A percentile compares a stretch with the other conserved stretches of the same genome.
Evolutionary conservation across 1,140 invertebrate species (phyloP).

Genomic region (Drosophila truncata): DNA sequence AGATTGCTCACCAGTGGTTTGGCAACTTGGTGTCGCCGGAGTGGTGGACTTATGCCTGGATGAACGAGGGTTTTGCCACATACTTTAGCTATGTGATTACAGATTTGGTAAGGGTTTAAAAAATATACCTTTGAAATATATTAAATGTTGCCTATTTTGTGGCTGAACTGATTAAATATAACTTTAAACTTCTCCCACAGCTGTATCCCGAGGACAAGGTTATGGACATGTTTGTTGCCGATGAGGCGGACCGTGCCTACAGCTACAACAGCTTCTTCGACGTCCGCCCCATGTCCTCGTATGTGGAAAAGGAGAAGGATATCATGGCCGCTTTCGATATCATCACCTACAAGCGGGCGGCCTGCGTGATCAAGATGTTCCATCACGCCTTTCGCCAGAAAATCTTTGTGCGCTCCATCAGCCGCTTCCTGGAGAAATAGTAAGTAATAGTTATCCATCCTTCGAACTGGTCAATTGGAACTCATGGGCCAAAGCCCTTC

Average conservation of each 20-base stretch:
- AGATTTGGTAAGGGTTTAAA: conserved; percentile 59
- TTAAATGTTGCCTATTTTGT: conserved; percentile 1
- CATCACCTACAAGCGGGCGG: conserved; percentile 90
- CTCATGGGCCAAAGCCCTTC: conserved; percentile 71
- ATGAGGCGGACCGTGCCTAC: conserved; percentile 81
- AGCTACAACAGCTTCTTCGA: conserved; percentile 86
- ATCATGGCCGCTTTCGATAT: conserved; percentile 92
- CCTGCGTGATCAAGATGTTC: conserved; percentile 86
- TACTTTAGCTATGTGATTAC: conserved; percentile 89
- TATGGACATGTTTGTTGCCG: conserved; percentile 91
- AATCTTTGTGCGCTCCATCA: conserved; percentile 80
- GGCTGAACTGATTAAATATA: neutral
- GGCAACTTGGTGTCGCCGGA: conserved; percentile 89
- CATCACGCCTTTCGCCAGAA: conserved; percentile 82
- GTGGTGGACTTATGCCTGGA: conserved; percentile 85
- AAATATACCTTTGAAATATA: neutral
- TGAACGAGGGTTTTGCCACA: conserved; percentile 90
- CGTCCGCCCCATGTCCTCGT: conserved; percentile 90
- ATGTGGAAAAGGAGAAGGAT: conserved; percentile 89
- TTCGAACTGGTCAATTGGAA: conserved; percentile 75
- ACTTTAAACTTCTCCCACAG: conserved; percentile 52
- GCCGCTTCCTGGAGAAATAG: conserved; percentile 76
- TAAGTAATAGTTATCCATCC: conserved; percentile 65
- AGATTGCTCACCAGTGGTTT: conserved; percentile 90
- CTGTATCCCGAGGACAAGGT: conserved; percentile 89